Evolutionary conservation across 2,797 vertebrate species (phyloP), one percentile per base, ranked within the genome.

Genomic region (Myotis findleyi): DNA sequence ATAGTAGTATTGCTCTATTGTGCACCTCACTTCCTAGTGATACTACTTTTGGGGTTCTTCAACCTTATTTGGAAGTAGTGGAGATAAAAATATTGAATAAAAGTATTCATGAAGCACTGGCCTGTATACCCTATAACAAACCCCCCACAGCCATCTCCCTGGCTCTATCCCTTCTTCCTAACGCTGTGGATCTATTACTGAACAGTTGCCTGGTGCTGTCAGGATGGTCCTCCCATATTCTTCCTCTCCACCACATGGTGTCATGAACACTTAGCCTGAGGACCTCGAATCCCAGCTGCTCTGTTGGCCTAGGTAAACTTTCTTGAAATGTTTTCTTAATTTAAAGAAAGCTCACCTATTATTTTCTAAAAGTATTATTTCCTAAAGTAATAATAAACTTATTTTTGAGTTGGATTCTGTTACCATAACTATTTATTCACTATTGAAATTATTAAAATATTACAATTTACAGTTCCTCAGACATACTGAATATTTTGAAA

Each of bases 281-380:
- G 77, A 21, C 5, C 16, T 41, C 25, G 18, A 41, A 90, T 75
- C 5, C 51, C 13, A 59, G 51, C 25, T 62, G 7, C 53, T 95
- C 25, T 76, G 30, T 47, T 80, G 53, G 25, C 21, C 13, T 71
- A n/a, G 14, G 55, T 72, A 73, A 30, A 2, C 3, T 94, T 91
- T 59, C 83, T 80, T 72, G 71, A 86, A 76, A 47, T 21, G 59
- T 14, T 73, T 76, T 88, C 23, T 51, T 55, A 53, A 13, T 79
- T 76, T 25, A 30, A 80, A 49, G 72, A 92, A 91, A 64, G 20
- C 33, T 84, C 27, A 82, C 27, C 21, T 47, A 64, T 80, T 80
- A 38, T 87, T 93, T 91, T 13, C 23, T 69, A 18, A 64, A 38
- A 80, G 6, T 44, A 68, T 64, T 89, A 36, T 92, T 93, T 93